A percentile compares a stretch with the other conserved stretches of the same genome.
phyloP scores from a whole-genome alignment of 2,797 vertebrate genomes.

The Takifugu ocellatus region DNA sequence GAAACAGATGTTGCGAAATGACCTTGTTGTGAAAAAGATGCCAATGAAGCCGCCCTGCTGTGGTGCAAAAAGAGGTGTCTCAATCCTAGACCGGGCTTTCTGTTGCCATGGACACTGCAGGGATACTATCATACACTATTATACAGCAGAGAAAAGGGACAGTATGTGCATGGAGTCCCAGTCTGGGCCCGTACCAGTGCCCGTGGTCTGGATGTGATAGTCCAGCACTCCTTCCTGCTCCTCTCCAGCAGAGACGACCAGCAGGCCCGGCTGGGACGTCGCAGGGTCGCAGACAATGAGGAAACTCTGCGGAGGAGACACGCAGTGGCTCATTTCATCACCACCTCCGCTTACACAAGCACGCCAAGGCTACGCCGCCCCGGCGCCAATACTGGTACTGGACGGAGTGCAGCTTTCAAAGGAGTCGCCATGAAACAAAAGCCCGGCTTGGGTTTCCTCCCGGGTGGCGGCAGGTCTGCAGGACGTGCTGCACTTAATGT shows the following conservation, averaged over 20 bases:
- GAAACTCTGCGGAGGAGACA: constrained; percentile 71
- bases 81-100: too few species aligned
- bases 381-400: neutral
- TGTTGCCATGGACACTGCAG: neutral
- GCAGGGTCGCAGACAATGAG: constrained; percentile 65
- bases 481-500: too few species aligned
- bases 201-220: constrained; percentile 54
- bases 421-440: neutral
- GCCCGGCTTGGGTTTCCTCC: too few species aligned
- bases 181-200: constrained; percentile 51
- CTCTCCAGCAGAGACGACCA: constrained; percentile 70
- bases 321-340: constrained; percentile 39
- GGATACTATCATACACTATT: neutral
- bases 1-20: too few species aligned
- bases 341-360: constrained; percentile 4
- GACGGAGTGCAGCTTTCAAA: neutral
- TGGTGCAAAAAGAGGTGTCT: too few species aligned
- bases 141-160: too few species aligned
- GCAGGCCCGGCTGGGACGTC: constrained; percentile 55
- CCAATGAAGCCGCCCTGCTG: too few species aligned
- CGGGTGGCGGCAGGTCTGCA: too few species aligned
- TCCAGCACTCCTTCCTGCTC: constrained; percentile 53
- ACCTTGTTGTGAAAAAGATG: too few species aligned
- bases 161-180: too few species aligned
- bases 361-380: neutral